Evolutionary conservation across 2,113 vertebrate genomes (phyloP).

Genomic region (Egretta garzetta): DNA sequence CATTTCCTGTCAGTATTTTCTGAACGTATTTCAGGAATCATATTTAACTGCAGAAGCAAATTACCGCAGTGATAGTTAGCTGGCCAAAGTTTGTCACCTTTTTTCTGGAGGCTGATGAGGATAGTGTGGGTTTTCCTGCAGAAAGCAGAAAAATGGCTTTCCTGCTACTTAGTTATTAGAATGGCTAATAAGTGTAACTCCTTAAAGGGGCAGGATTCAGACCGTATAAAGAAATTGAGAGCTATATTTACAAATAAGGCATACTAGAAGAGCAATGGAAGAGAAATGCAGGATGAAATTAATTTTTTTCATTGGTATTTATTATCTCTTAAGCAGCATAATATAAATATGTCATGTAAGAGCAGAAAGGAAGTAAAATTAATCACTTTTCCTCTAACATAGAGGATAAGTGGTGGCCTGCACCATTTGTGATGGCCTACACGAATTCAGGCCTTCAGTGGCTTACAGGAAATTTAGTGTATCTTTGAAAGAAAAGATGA

Average conservation of each 20-base stretch:
- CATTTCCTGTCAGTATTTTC: not conserved
- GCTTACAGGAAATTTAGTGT: conserved; percentile 20
- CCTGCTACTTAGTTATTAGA: not conserved
- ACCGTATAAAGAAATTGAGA: not conserved
- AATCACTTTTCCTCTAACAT: not conserved
- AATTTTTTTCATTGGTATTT: not conserved
- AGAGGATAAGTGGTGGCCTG: not conserved
- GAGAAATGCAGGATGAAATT: not conserved
- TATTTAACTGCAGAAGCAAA: not conserved
- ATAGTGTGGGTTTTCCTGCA: not conserved
- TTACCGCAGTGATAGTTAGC: not conserved
- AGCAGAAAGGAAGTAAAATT: not conserved
- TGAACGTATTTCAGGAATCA: not conserved
- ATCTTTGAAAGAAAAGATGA: conserved; percentile 43
- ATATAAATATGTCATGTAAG: not conserved
- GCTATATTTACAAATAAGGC: not conserved
- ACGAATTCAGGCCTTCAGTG: not conserved
- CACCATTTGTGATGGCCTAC: not conserved
- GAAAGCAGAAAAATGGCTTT: not conserved
- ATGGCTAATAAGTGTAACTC: not conserved
- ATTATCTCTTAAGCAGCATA: not conserved
- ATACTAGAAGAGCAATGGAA: not conserved
- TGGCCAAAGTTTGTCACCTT: not conserved
- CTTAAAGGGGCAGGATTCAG: not conserved
- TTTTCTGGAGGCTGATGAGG: not conserved